These are phyloP conservation scores for Denticeps clupeoides DNA, from an alignment of 2,797 vertebrate species.

Conservation along the genomic window DNA sequence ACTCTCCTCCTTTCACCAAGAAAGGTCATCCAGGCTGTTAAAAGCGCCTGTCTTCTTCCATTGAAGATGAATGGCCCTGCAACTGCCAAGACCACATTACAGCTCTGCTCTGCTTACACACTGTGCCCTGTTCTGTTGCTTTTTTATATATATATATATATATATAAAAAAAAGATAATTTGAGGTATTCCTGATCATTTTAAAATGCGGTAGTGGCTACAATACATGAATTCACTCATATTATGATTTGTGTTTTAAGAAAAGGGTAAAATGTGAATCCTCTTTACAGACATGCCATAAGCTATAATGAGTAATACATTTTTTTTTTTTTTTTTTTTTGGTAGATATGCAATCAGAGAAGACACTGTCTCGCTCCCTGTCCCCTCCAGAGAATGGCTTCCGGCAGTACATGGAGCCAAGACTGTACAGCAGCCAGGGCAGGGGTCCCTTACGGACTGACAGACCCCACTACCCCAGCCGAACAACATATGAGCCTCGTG, in stretches of 20 bases:
- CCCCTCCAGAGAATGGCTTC: constrained; percentile 67
- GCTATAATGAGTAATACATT: too few relatives aligned
- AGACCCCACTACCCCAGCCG: constrained; percentile 41
- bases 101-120: not conserved
- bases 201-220: too few relatives aligned
- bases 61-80: constrained; percentile 5
- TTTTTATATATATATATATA: too few relatives aligned
- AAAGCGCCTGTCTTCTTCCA: not conserved
- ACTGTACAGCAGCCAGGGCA: constrained; percentile 76
- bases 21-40: constrained; percentile 8
- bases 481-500: not conserved
- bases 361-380: constrained; percentile 54
- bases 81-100: too few relatives aligned
- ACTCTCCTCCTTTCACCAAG: constrained; percentile 2
- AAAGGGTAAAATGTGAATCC: too few relatives aligned
- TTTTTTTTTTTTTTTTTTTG: not conserved
- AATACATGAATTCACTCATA: too few relatives aligned
- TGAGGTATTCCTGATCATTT: too few relatives aligned
- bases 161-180: too few relatives aligned
- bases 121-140: too few relatives aligned
- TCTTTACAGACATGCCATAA: too few relatives aligned
- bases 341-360: constrained; percentile 49
- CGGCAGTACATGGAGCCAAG: constrained; percentile 56
- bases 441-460: constrained; percentile 62
- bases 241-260: too few relatives aligned